Evolutionary conservation across 2,797 vertebrate genomes (phyloP).

Genomic region (Naso thynnoides): DNA sequence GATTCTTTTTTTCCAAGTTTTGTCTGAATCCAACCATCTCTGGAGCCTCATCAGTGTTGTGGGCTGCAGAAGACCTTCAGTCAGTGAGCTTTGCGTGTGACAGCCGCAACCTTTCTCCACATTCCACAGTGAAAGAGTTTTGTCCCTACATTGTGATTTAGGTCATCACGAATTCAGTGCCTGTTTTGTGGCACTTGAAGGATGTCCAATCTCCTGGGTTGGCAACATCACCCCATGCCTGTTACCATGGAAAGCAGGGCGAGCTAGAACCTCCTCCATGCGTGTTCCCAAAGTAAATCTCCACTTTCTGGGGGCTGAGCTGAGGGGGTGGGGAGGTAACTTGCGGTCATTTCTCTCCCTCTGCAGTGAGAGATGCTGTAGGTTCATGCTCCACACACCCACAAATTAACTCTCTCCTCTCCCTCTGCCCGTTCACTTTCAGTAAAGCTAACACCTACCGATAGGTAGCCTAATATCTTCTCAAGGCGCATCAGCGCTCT

Average conservation of each 20-base stretch:
- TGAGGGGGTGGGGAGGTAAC: slow-evolving; percentile 74
- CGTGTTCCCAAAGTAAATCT: slow-evolving; percentile 83
- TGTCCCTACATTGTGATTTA: slow-evolving; percentile 77
- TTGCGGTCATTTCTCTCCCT: slow-evolving; percentile 73
- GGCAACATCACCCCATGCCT: slow-evolving; percentile 82
- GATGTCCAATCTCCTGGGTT: slow-evolving; percentile 82
- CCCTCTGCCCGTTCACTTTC: neutral
- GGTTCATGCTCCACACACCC: slow-evolving; percentile 31
- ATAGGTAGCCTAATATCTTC: neutral
- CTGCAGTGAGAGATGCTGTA: slow-evolving; percentile 30
- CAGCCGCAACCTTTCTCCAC: slow-evolving; percentile 63
- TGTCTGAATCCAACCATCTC: slow-evolving; percentile 7
- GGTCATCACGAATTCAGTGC: slow-evolving; percentile 80
- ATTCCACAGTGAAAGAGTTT: slow-evolving; percentile 75
- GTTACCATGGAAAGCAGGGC: slow-evolving; percentile 81
- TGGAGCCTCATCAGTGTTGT: neutral
- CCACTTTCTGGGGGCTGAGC: slow-evolving; percentile 51
- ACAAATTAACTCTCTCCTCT: slow-evolving; percentile 54
- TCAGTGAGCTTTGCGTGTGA: slow-evolving; percentile 51
- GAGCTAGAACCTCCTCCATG: slow-evolving; percentile 76
- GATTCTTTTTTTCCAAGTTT: neutral
- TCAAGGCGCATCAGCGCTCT: neutral
- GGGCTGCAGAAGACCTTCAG: slow-evolving; percentile 6
- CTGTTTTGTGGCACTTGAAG: slow-evolving; percentile 77
- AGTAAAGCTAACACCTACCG: neutral